Evolutionary conservation across 2,797 vertebrate species (phyloP).

Genomic region (Morus bassanus): DNA sequence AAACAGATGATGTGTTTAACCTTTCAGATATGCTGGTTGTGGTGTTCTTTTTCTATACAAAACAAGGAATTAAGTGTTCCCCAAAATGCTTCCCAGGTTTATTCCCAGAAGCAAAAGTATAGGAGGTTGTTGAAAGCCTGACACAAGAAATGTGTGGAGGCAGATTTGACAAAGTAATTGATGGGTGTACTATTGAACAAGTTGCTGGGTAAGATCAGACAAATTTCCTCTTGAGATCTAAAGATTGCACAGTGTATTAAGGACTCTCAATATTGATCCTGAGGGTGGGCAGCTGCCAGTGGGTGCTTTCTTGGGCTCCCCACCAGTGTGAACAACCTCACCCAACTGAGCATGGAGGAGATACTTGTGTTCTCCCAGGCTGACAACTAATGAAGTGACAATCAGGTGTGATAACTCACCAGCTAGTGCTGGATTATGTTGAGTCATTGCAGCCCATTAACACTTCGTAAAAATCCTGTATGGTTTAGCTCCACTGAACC

Average conservation of each 20-base stretch:
- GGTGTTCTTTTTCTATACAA: background rate
- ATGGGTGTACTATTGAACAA: background rate
- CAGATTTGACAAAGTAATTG: background rate
- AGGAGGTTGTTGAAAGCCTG: background rate
- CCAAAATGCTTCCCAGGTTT: background rate
- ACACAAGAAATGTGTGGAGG: background rate
- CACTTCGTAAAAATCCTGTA: background rate
- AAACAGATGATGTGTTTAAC: background rate
- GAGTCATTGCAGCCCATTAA: slow-evolving; percentile 39
- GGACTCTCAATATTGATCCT: background rate
- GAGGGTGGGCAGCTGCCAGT: background rate
- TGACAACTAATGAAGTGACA: slow-evolving; percentile 39
- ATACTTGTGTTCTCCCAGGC: background rate
- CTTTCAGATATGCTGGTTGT: background rate
- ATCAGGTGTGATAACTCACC: slow-evolving; percentile 23
- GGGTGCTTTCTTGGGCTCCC: background rate
- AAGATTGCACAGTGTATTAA: background rate
- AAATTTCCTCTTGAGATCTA: background rate
- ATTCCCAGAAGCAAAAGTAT: background rate
- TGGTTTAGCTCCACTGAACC: background rate
- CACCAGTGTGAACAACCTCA: background rate
- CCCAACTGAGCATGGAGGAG: background rate
- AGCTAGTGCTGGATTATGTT: background rate
- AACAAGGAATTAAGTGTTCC: background rate
- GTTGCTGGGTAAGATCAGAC: background rate